phyloP scores from a whole-genome alignment of 2,797 vertebrate species.

The Gallirallus australis region DNA sequence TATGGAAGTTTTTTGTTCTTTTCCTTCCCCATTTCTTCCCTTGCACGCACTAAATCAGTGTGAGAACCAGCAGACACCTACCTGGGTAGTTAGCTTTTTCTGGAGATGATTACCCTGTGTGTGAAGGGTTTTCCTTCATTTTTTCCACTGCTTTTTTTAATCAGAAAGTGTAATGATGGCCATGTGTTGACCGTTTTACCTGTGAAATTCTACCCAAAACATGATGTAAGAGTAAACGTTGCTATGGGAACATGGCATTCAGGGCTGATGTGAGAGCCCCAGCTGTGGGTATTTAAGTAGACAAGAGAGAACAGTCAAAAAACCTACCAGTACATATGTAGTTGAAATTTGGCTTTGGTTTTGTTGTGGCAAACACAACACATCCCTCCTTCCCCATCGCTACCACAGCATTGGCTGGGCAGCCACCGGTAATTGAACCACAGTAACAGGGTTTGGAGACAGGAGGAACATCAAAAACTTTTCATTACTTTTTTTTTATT shows the following conservation, averaged over 20 bases:
- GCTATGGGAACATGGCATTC: neutral
- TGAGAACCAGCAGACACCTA: neutral
- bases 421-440: neutral
- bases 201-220: neutral
- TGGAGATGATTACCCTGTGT: neutral
- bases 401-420: neutral
- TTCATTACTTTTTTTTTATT: neutral
- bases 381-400: accelerated
- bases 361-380: neutral
- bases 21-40: neutral
- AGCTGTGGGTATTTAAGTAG: neutral
- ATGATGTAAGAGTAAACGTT: neutral
- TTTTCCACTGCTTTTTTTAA: neutral
- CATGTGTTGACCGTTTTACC: accelerated
- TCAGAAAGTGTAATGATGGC: neutral
- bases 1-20: neutral
- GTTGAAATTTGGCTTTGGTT: neutral
- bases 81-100: neutral
- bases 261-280: accelerated
- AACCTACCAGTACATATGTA: accelerated
- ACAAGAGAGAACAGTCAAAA: neutral
- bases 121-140: neutral
- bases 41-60: neutral
- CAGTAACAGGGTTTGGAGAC: accelerated
- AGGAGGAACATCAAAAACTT: neutral